Evolutionary conservation across 2,113 vertebrate species (phyloP), one percentile per base, ranked within the genome.

Genomic region (Craseonycteris thonglongyai): DNA sequence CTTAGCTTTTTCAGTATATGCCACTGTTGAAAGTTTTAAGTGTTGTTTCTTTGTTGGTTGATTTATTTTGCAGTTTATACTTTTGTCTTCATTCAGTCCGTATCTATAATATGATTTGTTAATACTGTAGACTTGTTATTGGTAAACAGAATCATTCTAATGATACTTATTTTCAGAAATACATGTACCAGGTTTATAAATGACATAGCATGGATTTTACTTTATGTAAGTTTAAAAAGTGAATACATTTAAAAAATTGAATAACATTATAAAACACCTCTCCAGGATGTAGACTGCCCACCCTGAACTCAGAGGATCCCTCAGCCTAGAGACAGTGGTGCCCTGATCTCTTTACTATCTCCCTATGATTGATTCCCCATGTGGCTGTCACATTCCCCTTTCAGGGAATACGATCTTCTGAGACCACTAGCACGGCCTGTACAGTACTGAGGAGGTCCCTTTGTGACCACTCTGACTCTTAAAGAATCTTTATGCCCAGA

Each of bases 11-110:
- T 86, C 26, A 40, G 56, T 65, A 6, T n/a, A 11, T 26, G 12
- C 71, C 51, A 30, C 30, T 51, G 84, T 35, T 65, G n/a, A 89
- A 86, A 74, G n/a, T 35, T 94, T 28, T 5, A 35, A 65, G 42
- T 82, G 45, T 45, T 78, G 0, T 63, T 86, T 95, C 78, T 96
- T 66, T 72, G 58, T 90, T 65, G 83, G 4, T 80, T 85, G 13
- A 47, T 89, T 45, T 91, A 54, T 82, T 94, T 58, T 82, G 14
- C 28, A 69, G 14, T 82, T 86, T 71, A 76, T 30, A 86, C 63
- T 82, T 91, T 24, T 51, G 65, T 58, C 51, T 15, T 21, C 8
- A n/a, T 47, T 81, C 58, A 49, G 35, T 28, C 21, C 18, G 3
- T 38, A 26, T 71, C 59, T 59, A 2, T 56, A 76, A 33, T 58